These are phyloP conservation scores for Hydrocynus forskahlii DNA, from an alignment of 2,797 vertebrate species.

Conservation along the genomic window DNA sequence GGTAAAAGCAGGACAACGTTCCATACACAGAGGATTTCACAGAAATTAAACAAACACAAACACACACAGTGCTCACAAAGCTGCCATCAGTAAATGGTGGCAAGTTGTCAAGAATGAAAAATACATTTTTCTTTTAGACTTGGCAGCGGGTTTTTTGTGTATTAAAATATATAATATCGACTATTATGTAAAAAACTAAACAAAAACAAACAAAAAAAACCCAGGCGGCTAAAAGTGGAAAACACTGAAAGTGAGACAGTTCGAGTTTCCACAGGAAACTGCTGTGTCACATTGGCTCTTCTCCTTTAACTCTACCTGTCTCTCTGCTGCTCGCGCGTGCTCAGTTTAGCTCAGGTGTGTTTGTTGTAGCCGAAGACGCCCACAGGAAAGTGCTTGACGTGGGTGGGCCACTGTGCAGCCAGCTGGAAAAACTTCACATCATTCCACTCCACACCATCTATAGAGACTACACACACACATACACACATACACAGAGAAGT, in stretches of 20 bases:
- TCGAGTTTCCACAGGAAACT: constrained; percentile 82
- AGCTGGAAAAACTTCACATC: constrained; percentile 95
- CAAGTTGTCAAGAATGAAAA: constrained; percentile 72
- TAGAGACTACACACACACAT: constrained; percentile 77
- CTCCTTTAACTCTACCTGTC: constrained; percentile 52
- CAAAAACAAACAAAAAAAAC: constrained; percentile 56
- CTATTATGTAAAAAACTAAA: constrained; percentile 71
- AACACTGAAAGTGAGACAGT: constrained; percentile 63
- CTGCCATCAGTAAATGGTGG: constrained; percentile 71
- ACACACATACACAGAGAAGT: not conserved
- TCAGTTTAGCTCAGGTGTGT: constrained; percentile 73
- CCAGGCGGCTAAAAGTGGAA: constrained; percentile 61
- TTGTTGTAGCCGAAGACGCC: constrained; percentile 90
- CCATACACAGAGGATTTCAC: constrained; percentile 78
- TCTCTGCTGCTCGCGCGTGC: constrained; percentile 32
- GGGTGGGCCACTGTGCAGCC: constrained; percentile 93
- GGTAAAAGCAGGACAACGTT: constrained; percentile 44
- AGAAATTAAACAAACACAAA: constrained; percentile 81
- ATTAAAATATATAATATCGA: constrained; percentile 76
- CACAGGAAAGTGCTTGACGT: constrained; percentile 91
- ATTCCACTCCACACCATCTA: constrained; percentile 92
- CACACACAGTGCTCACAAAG: constrained; percentile 82
- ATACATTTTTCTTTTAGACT: constrained; percentile 60
- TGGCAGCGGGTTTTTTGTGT: constrained; percentile 70
- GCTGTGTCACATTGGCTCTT: constrained; percentile 53